A percentile compares a stretch with the other conserved stretches of the same genome.
Evolutionary conservation across 2,888 invertebrate genomes (phyloP).

Genomic region (Agriopis marginaria): DNA sequence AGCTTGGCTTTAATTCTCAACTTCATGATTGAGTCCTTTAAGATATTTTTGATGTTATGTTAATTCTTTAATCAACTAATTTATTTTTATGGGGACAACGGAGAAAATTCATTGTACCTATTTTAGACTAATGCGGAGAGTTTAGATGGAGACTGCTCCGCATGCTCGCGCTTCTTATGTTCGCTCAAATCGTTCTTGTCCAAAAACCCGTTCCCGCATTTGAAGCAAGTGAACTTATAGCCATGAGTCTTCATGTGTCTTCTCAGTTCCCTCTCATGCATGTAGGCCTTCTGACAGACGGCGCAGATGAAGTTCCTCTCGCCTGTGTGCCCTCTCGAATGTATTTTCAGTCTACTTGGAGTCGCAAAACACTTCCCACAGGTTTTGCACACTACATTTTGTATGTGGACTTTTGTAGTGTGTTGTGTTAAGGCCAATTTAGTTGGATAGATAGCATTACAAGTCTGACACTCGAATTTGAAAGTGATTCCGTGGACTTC

Average conservation of each 20-base stretch:
- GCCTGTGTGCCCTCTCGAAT: slow-evolving; percentile 72
- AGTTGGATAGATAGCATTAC: slow-evolving; percentile 68
- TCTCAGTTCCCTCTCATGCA: slow-evolving; percentile 74
- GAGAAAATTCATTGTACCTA: background rate
- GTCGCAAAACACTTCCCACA: slow-evolving; percentile 78
- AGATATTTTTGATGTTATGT: background rate
- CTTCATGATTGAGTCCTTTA: too few relatives aligned
- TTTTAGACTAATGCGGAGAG: slow-evolving; percentile 40
- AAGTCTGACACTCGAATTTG: slow-evolving; percentile 70
- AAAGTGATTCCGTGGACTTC: slow-evolving; percentile 74
- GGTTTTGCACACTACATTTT: slow-evolving; percentile 73
- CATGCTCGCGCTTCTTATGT: slow-evolving; percentile 60
- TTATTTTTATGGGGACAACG: background rate
- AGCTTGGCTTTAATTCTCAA: too few relatives aligned
- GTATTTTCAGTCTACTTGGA: slow-evolving; percentile 71
- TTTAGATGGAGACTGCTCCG: slow-evolving; percentile 70
- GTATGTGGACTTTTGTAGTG: slow-evolving; percentile 73
- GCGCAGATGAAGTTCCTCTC: slow-evolving; percentile 74
- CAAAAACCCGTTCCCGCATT: slow-evolving; percentile 72
- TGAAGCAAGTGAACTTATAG: slow-evolving; percentile 61
- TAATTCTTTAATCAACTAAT: background rate
- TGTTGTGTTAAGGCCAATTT: slow-evolving; percentile 75
- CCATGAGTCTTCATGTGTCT: slow-evolving; percentile 79
- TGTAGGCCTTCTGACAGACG: slow-evolving; percentile 75
- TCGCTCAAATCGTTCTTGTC: slow-evolving; percentile 72